Evolutionary conservation across 2,797 vertebrate genomes (phyloP).

Genomic region (Leucoraja ocellata): DNA sequence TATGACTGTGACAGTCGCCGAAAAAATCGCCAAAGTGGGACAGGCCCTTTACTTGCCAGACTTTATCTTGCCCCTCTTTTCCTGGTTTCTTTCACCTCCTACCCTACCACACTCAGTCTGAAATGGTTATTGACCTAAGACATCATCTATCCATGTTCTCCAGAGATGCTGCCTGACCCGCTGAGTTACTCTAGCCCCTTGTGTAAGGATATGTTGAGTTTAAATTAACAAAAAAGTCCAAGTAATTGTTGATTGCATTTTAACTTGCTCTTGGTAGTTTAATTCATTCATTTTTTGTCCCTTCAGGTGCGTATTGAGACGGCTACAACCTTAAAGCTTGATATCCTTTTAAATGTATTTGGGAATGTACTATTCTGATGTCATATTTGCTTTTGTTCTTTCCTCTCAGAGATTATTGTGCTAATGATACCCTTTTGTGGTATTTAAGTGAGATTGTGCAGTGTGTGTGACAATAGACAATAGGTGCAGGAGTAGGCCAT

Average conservation of each 20-base stretch:
- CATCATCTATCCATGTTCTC: no score
- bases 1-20: no score
- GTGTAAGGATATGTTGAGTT: background rate
- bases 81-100: no score
- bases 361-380: background rate
- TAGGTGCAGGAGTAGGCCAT: no score
- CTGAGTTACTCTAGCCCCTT: no score
- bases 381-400: background rate
- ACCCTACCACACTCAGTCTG: no score
- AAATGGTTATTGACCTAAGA: no score
- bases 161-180: no score
- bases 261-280: background rate
- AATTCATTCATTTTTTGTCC: conserved; percentile 41
- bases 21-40: no score
- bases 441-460: background rate
- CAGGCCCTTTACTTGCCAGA: no score
- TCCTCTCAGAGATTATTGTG: background rate
- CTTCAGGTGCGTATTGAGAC: conserved; percentile 90
- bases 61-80: no score
- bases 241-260: background rate
- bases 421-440: background rate
- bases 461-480: background rate
- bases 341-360: conserved; percentile 77
- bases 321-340: conserved; percentile 87
- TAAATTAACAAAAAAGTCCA: background rate